These are phyloP conservation scores for Homarus americanus DNA, from an alignment of 1,140 invertebrate genomes.

Conservation along the genomic window DNA sequence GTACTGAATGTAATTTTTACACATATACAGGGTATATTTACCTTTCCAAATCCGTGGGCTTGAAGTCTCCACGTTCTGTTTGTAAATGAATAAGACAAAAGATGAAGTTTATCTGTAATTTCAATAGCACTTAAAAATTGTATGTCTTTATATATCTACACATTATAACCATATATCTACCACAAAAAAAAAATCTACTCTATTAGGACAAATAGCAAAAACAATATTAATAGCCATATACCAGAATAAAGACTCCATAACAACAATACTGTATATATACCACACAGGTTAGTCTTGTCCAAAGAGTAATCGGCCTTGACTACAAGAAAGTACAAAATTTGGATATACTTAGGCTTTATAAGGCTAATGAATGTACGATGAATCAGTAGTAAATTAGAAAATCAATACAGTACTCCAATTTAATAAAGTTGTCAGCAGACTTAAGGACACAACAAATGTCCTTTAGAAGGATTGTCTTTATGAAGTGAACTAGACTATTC, in stretches of 20 bases:
- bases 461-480: too few species aligned
- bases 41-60: constrained; percentile 81
- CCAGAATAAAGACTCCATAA: not conserved
- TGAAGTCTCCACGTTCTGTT: constrained; percentile 81
- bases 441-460: too few species aligned
- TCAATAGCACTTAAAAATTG: too few species aligned
- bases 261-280: not conserved
- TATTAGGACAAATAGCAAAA: not conserved
- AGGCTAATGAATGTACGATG: too few species aligned
- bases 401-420: too few species aligned
- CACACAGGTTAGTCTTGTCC: not conserved
- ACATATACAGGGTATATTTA: constrained; percentile 73
- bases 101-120: not conserved
- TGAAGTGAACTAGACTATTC: too few species aligned
- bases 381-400: too few species aligned
- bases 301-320: not conserved
- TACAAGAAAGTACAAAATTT: too few species aligned
- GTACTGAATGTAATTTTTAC: not conserved
- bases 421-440: too few species aligned
- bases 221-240: not conserved
- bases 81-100: constrained; percentile 32
- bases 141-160: not conserved
- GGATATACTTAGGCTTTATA: too few species aligned
- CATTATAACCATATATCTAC: not conserved
- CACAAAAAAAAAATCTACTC: not conserved